phyloP scores from a whole-genome alignment of 2,113 vertebrate genomes.

The Pelvicachromis taeniatus region DNA sequence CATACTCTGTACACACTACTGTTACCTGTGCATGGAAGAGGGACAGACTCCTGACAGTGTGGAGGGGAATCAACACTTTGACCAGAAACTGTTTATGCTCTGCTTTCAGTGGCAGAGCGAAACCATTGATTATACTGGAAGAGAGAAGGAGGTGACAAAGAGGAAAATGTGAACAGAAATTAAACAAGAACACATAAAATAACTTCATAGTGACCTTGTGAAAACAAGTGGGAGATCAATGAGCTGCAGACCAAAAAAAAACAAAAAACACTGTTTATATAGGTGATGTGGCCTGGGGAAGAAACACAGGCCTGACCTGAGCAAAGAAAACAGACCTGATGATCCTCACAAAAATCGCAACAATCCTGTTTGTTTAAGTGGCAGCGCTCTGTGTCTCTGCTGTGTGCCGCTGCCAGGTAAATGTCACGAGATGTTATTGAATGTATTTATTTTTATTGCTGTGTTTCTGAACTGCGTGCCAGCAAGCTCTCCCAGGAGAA shows the following conservation, averaged over 20 bases:
- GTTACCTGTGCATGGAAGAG: constrained; percentile 98
- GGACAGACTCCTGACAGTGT: constrained; percentile 96
- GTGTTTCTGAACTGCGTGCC: not conserved
- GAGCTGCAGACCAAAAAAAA: not conserved
- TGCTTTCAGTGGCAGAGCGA: constrained; percentile 97
- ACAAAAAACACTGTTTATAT: not conserved
- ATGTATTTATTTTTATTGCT: not conserved
- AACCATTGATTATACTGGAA: constrained; percentile 98
- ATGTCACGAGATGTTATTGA: not conserved
- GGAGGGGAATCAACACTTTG: constrained; percentile 98
- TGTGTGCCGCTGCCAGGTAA: not conserved
- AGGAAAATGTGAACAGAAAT: not conserved
- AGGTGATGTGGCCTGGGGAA: not conserved
- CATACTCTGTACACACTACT: not conserved
- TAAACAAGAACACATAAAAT: constrained; percentile 21
- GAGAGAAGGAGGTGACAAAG: not conserved
- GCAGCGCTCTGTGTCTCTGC: not conserved
- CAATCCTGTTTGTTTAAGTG: not conserved
- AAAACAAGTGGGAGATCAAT: constrained; percentile 9
- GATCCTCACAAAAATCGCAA: not conserved
- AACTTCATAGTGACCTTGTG: not conserved
- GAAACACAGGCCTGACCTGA: not conserved
- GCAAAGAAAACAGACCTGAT: not conserved
- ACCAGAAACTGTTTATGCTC: constrained; percentile 99
- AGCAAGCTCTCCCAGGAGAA: not conserved